These are phyloP conservation scores for Rhizoglyphus robini DNA, from an alignment of 1,140 invertebrate species.

Conservation along the genomic window DNA sequence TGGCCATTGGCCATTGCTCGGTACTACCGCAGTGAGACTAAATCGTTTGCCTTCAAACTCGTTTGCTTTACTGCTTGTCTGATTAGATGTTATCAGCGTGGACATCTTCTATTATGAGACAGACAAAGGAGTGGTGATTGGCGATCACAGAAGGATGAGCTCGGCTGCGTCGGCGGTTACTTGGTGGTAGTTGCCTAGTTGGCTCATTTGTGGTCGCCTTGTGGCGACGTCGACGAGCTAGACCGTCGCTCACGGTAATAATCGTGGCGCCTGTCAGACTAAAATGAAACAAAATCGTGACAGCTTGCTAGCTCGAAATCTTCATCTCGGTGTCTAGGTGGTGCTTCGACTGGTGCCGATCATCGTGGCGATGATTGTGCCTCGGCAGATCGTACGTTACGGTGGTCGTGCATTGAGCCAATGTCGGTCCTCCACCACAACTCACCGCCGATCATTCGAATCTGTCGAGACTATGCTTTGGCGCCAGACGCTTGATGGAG, in stretches of 20 bases:
- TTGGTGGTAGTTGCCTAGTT: background rate
- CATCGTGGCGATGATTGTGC: background rate
- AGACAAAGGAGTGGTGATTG: constrained; percentile 12
- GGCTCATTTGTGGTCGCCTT: background rate
- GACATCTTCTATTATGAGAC: background rate
- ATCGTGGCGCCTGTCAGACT: constrained; percentile 13
- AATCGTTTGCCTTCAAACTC: background rate
- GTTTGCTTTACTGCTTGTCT: background rate
- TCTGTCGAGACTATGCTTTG: background rate
- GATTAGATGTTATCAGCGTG: constrained; percentile 4
- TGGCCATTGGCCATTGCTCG: too few relatives aligned
- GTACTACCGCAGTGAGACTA: background rate
- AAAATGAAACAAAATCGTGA: constrained; percentile 14
- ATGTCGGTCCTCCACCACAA: background rate
- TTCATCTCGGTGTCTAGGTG: background rate
- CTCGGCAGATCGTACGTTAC: background rate
- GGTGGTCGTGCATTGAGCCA: background rate
- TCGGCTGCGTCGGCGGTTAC: background rate
- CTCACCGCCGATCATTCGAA: background rate
- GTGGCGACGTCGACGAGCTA: background rate
- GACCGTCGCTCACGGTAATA: background rate
- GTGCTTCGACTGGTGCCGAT: background rate
- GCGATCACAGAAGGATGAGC: background rate
- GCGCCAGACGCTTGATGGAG: background rate
- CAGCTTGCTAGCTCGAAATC: background rate